Base-by-base conservation (phyloP, 2,888 invertebrate species). In the Allacma fusca region DNA sequence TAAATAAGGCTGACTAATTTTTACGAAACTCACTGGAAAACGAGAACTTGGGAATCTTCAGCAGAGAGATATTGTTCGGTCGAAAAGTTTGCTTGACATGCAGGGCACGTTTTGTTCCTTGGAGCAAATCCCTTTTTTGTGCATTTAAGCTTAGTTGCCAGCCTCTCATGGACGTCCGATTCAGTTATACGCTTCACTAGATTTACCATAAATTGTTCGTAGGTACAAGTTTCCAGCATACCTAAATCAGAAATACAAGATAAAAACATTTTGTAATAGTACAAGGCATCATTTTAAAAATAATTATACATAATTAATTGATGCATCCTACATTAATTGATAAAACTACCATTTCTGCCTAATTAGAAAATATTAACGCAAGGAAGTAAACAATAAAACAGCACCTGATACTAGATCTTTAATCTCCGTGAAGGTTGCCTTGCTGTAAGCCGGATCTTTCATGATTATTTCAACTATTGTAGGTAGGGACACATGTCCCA, bases 151-250 rank as follows among this genome's bases (percentile, higher is more conserved):
- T 83, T 82, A 0, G 28, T 72, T 44, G 77, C 83, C 76, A 88
- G 82, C 72, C 87, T 87, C 43, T 84, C 87, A 85, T 92, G 93
- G 72, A 94, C 88, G 87, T 94, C 93, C 75, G 90, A 88, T 83
- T 92, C 91, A 62, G 92, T 88, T 62, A 92, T 87, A 80, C 90
- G 90, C 67, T 91, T 90, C 2, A 92, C 91, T 0, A 91, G 91
- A 82, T 90, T 89, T 82, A 93, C 88, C 84, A 93, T 88, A 68
- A 92, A 90, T 85, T 92, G 91, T 86, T 94, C 93, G 85, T 93
- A 92, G 44, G 90, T 90, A 80, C 93, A 93, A 84, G 93, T 93
- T 23, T 91, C 91, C 80, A 94, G 87, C 89, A 94, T 93, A 74
- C 91, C 91, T 86, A 89, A 34, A 50, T n/a, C 1, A n/a, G 2